Percentiles rank a stretch among this genome's conserved stretches.
phyloP scores from a whole-genome alignment of 2,113 vertebrate genomes.

The Azemiops feae region DNA sequence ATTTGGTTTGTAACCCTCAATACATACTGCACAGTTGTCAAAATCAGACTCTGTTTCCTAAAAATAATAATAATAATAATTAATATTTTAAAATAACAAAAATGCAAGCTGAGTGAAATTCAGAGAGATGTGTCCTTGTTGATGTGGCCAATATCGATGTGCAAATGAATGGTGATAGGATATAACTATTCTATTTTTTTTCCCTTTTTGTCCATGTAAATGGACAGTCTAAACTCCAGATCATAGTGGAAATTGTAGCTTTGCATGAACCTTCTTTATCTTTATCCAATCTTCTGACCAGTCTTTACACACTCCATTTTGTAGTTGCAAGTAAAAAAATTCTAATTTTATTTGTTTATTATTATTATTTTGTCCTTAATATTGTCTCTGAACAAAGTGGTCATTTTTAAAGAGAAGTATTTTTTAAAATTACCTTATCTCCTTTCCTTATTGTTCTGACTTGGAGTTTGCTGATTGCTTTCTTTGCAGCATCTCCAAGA shows the following conservation, averaged over 20 bases:
- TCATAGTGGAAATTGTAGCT: background rate
- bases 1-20: constrained; percentile 95
- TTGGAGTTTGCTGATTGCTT: constrained; percentile 96
- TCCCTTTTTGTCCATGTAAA: background rate
- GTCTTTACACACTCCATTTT: background rate
- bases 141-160: background rate
- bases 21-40: constrained; percentile 98
- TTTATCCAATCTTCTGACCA: background rate
- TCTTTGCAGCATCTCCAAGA: constrained; percentile 95
- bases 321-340: background rate
- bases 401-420: background rate
- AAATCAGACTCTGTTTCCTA: constrained; percentile 96
- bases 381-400: background rate
- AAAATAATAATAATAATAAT: constrained; percentile 26
- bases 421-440: constrained; percentile 83
- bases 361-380: background rate
- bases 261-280: background rate
- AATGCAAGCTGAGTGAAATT: background rate
- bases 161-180: background rate
- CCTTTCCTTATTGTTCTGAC: constrained; percentile 94
- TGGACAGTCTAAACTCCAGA: background rate
- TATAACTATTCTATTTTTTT: background rate
- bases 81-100: background rate
- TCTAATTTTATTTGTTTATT: background rate
- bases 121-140: background rate